These are phyloP conservation scores for Vulpes lagopus DNA, from an alignment of 2,113 vertebrate species.

Conservation along the genomic window DNA sequence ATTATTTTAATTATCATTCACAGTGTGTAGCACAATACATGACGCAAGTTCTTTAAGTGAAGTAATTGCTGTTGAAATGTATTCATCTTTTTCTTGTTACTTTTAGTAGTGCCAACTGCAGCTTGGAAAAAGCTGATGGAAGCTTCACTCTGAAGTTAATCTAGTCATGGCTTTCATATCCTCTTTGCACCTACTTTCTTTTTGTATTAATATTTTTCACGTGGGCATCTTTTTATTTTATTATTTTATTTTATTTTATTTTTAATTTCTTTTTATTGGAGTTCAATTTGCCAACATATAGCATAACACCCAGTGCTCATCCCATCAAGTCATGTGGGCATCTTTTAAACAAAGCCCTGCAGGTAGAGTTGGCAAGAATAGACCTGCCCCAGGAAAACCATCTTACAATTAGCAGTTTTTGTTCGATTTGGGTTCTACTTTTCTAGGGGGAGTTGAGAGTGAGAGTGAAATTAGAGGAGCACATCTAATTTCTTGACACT, in stretches of 20 bases:
- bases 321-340: neutral
- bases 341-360: neutral
- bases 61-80: conserved; percentile 2
- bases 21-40: neutral
- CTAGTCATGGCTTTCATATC: conserved; percentile 37
- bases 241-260: no score
- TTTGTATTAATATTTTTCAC: conserved; percentile 67
- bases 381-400: neutral
- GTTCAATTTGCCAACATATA: no score
- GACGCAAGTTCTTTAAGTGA: neutral
- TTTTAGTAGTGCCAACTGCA: neutral
- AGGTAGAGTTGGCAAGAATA: neutral
- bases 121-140: neutral
- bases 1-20: neutral
- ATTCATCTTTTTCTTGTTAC: conserved; percentile 32
- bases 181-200: conserved; percentile 27
- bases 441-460: neutral
- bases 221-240: neutral
- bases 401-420: neutral
- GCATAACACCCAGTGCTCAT: no score
- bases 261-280: no score
- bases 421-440: neutral
- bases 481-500: conserved; percentile 18
- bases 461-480: neutral
- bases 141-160: conserved; percentile 16